phyloP scores from a whole-genome alignment of 1,140 invertebrate genomes.

The Halyomorpha halys region DNA sequence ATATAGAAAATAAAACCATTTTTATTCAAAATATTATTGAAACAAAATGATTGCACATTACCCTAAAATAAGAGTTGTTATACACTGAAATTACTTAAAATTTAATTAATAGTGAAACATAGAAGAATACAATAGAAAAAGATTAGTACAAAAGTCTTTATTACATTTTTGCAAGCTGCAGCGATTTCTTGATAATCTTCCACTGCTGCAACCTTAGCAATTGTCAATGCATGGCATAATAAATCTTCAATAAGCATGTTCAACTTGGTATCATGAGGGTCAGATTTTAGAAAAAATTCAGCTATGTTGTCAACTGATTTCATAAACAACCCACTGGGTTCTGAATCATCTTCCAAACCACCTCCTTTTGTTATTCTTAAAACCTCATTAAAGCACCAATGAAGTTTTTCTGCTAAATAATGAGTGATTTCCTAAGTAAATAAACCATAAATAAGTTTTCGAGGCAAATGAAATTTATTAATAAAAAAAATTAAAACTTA shows the following conservation, averaged over 20 bases:
- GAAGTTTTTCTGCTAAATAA: slow-evolving; percentile 19
- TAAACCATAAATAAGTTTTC: neutral
- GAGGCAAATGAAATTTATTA: neutral
- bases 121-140: too few species aligned
- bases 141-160: too few species aligned
- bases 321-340: slow-evolving; percentile 19
- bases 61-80: too few species aligned
- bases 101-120: too few species aligned
- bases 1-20: too few species aligned
- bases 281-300: neutral
- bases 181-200: slow-evolving; percentile 30
- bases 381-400: slow-evolving; percentile 22
- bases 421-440: slow-evolving; percentile 17
- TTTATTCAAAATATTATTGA: too few species aligned
- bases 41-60: too few species aligned
- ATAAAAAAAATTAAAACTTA: neutral
- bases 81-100: too few species aligned
- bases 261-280: neutral
- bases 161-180: slow-evolving; percentile 28
- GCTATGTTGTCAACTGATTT: slow-evolving; percentile 18
- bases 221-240: slow-evolving; percentile 29
- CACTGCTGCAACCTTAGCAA: slow-evolving; percentile 26
- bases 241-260: slow-evolving; percentile 25
- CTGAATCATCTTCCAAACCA: slow-evolving; percentile 2
- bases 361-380: slow-evolving; percentile 15